Evolutionary conservation across 2,113 vertebrate genomes (phyloP), one percentile per base, ranked within the genome.

Genomic region (Rutilus rutilus): DNA sequence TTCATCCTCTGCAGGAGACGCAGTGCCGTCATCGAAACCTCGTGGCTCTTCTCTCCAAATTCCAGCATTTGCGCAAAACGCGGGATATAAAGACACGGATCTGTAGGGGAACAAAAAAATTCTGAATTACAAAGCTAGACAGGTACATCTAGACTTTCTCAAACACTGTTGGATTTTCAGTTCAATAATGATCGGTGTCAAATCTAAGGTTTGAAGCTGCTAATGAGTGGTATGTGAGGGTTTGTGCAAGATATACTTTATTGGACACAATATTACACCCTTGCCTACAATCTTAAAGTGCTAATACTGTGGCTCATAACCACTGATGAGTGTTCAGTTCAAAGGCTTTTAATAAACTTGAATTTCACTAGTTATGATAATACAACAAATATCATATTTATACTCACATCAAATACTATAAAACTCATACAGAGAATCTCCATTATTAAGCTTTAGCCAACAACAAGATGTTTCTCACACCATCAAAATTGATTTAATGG

Each of bases 51-150:
- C 82, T 98, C 97, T 0, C 97, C 97, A 0, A 99, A 99, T 85
- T 99, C 97, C 90, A 99, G 93, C 95, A 99, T 92, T 92, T 99
- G 97, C 1, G 98, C 96, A n/a, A 99, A 99, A 2, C 98, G 97
- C 0, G 97, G 97, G 54, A 99, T 99, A 85, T 99, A 99, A 14
- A 99, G 93, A 87, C 98, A 99, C 0, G 98, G 98, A 87, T 99
- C 98, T 99, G 94, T 1, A 80, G 81, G 23, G 23, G 45, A 74
- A n/a, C n/a, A n/a, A n/a, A 39, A 62, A 57, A 69, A 45, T 33
- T 82, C 21, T 45, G 19, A 57, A 57, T 54, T 47, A 80, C 17
- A 81, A 54, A 78, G 33, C 23, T 39, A 78, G 30, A 84, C 36
- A 42, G 1, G 33, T 21, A 36, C 14, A 67, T 54, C 25, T 47